phyloP scores from a whole-genome alignment of 2,888 invertebrate genomes.

The Phoronis australis region DNA sequence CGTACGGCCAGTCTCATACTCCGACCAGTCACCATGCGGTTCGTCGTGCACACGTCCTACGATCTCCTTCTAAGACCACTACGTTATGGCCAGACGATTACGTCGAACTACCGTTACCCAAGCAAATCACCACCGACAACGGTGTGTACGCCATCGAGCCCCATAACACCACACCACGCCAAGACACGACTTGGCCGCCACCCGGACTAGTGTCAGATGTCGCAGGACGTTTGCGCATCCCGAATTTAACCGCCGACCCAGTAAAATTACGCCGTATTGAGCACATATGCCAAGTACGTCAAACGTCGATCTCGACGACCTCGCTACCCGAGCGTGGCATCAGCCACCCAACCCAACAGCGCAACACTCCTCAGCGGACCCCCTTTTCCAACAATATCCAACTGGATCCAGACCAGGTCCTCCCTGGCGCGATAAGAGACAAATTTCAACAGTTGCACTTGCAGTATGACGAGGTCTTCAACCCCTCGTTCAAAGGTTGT shows the following conservation, averaged over 20 bases:
- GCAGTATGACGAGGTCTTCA: conserved; percentile 7
- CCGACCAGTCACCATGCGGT: not conserved
- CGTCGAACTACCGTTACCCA: conserved; percentile 4
- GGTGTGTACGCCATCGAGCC: not conserved
- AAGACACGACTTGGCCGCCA: too few species aligned
- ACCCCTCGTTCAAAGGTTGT: conserved; percentile 6
- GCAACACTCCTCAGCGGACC: not conserved
- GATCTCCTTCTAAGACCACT: not conserved
- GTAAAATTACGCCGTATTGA: not conserved
- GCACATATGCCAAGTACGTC: not conserved
- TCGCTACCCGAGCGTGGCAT: too few species aligned
- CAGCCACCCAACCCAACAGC: too few species aligned
- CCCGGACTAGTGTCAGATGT: too few species aligned
- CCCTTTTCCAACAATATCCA: conserved; percentile 4
- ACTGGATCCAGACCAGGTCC: not conserved
- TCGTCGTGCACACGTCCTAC: conserved; percentile 1
- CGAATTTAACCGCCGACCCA: not conserved
- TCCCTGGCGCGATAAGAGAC: not conserved
- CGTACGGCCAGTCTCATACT: not conserved
- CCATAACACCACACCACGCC: too few species aligned
- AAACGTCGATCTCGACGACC: too few species aligned
- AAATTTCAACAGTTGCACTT: not conserved
- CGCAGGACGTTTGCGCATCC: not conserved
- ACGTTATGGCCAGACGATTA: conserved; percentile 6
- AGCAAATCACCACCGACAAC: not conserved